Base-by-base conservation (phyloP, 2,113 vertebrate genomes). In the Numenius arquata region DNA sequence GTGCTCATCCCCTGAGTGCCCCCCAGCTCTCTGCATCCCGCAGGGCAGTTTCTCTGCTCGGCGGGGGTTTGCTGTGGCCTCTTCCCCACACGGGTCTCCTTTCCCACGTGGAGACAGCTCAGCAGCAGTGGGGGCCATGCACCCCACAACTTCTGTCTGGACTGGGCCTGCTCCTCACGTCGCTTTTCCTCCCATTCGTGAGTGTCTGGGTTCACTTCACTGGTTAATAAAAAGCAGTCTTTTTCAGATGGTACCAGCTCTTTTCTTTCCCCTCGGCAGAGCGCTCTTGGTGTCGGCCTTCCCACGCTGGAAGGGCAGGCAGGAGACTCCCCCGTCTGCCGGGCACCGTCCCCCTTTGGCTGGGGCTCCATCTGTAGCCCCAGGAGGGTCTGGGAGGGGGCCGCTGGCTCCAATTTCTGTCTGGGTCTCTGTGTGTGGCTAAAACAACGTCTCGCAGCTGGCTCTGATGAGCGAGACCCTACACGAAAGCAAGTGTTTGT, bases 361-460 rank as follows among this genome's bases (percentile, higher is more conserved):
- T 79, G 67, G n/a, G 50, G 65, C 66, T 93, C 47, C 30, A 1
- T 34, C 52, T 36, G 41, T 27, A 75, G 65, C 52, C 71, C 38
- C 1, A 1, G 59, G 55, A 74, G 83, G 38, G 26, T 53, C 88
- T 56, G 89, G 87, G 52, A 77, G 66, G 55, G 48, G 47, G 9
- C 85, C 80, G 1, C 27, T 93, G 88, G 40, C 89, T 88, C 76
- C 41, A 20, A n/a, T 50, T 86, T 45, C 53, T 52, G 59, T 80
- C 92, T 96, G 88, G 43, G 41, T 84, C 90, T 96, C 88, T 61
- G 9, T 90, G 88, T 84, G 82, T 77, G 92, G 90, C 82, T 80
- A 4, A 65, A 85, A 75, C 81, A 78, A 80, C 1, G 2, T 52
- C 76, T 50, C 70, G 26, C 15, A 41, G 88, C 74, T 55, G 78